Conservation (phyloP, 2,113 vertebrate species). For the Crypturellus undulatus region DNA sequence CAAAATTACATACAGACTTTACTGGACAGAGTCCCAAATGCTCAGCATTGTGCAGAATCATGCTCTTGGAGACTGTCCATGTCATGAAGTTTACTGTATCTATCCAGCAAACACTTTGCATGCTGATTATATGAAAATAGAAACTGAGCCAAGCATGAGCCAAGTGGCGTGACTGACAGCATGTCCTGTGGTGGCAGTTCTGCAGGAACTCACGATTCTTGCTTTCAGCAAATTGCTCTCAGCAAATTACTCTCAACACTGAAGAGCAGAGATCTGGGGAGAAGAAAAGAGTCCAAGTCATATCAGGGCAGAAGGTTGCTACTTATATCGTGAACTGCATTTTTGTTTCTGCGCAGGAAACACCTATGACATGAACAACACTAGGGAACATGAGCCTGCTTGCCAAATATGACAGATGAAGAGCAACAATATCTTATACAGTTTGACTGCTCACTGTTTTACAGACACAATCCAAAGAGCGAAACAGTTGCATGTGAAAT, state of each 20-base stretch:
- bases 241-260: neutral
- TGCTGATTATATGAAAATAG: neutral
- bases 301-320: neutral
- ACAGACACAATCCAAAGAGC: neutral
- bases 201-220: neutral
- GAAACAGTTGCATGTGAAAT: neutral
- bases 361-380: neutral
- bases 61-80: neutral
- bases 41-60: neutral
- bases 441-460: slow-evolving; percentile 32
- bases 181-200: neutral
- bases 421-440: slow-evolving; percentile 22
- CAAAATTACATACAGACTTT: neutral
- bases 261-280: neutral
- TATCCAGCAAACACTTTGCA: neutral
- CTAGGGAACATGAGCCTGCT: neutral
- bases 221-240: neutral
- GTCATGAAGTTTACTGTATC: neutral
- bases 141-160: neutral
- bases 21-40: neutral
- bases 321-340: neutral
- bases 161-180: neutral
- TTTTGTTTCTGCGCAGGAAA: neutral
- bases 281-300: neutral
- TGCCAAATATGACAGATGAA: slow-evolving; percentile 53